Conservation (phyloP, 2,888 invertebrate species). For the Strigamia crassipes region DNA sequence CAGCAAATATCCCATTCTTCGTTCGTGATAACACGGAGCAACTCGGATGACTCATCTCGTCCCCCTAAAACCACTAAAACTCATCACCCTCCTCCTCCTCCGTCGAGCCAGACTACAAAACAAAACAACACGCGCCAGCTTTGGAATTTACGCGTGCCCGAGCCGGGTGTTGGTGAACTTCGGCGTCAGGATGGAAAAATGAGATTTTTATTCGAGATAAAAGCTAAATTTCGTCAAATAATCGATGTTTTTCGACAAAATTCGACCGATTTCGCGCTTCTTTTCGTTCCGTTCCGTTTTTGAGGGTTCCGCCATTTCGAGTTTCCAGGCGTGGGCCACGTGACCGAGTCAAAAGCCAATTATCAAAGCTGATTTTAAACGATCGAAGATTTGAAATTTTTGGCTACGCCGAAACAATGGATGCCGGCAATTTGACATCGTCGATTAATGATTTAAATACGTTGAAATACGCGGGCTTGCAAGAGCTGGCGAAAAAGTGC, state of each 20-base stretch:
- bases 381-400: constrained; percentile 18
- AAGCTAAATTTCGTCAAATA: too few relatives aligned
- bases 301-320: not conserved
- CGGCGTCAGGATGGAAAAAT: too few relatives aligned
- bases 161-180: not conserved
- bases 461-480: not conserved
- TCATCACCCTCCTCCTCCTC: not conserved
- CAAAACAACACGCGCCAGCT: not conserved
- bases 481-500: not conserved
- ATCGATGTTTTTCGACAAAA: too few relatives aligned
- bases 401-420: not conserved
- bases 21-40: not conserved
- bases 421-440: constrained; percentile 1
- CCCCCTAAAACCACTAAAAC: constrained; percentile 2
- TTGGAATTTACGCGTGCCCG: not conserved
- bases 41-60: constrained; percentile 4
- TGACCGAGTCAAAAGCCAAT: not conserved
- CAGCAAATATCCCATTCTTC: constrained; percentile 11
- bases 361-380: not conserved
- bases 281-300: not conserved
- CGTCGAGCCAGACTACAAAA: not conserved
- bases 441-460: not conserved
- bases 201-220: too few relatives aligned
- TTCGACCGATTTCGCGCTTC: too few relatives aligned
- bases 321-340: not conserved